Evolutionary conservation across 2,113 vertebrate genomes (phyloP).

Genomic region (Aegotheles bennettii): DNA sequence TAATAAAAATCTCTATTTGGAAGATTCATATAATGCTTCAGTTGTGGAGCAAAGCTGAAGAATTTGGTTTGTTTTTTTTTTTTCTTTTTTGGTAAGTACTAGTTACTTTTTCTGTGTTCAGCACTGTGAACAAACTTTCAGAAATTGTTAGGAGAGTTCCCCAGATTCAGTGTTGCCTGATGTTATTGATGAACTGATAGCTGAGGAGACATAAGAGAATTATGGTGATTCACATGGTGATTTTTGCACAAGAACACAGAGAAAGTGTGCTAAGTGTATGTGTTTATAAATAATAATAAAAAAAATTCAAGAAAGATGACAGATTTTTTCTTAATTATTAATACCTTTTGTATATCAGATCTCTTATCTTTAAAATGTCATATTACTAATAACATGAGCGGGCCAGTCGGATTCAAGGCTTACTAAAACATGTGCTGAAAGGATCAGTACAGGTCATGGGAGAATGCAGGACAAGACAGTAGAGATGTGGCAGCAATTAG

Average conservation of each 20-base stretch:
- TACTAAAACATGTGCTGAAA: background rate
- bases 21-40: background rate
- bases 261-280: background rate
- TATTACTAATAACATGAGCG: background rate
- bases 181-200: background rate
- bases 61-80: background rate
- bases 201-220: background rate
- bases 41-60: background rate
- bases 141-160: background rate
- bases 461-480: no score
- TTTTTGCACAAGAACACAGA: background rate
- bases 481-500: background rate
- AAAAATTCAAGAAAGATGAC: background rate
- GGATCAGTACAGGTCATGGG: background rate
- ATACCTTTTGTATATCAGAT: background rate
- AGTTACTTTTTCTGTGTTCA: background rate
- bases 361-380: background rate
- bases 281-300: background rate
- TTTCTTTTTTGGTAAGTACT: background rate
- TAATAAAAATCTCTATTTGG: background rate
- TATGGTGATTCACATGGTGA: background rate
- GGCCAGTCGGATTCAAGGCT: background rate
- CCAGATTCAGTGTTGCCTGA: background rate
- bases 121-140: background rate
- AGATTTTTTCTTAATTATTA: background rate